Conservation (phyloP, 92 coral and sea anemone genomes). For the Diadumene lineata region DNA sequence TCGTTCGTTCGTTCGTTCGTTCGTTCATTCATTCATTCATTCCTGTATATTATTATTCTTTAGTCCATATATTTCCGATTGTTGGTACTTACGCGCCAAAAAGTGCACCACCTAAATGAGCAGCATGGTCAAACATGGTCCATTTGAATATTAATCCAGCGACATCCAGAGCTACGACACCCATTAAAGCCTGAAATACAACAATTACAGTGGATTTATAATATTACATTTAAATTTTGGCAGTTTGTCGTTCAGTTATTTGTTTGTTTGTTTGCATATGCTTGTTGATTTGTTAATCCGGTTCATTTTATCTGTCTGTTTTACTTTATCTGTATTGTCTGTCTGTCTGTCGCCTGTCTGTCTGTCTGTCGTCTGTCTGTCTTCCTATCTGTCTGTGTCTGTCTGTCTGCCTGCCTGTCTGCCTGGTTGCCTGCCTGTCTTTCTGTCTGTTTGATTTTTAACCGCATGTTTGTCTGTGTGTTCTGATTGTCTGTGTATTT, state of each 20-base stretch:
- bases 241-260: neutral
- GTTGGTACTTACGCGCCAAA: conserved; percentile 86
- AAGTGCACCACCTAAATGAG: conserved; percentile 87
- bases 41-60: no score
- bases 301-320: neutral
- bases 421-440: neutral
- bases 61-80: neutral
- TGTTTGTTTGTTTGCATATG: neutral
- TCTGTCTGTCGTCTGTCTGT: neutral
- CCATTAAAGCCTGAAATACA: conserved; percentile 70
- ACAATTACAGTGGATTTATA: neutral
- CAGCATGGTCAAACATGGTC: conserved; percentile 95
- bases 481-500: neutral
- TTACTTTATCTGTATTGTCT: neutral
- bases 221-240: neutral
- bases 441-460: neutral
- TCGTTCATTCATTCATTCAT: no score
- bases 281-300: neutral
- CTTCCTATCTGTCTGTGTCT: neutral
- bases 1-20: no score
- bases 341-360: neutral
- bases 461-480: neutral
- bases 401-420: neutral
- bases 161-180: conserved; percentile 83
- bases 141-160: conserved; percentile 89